Base-by-base conservation (phyloP, 2,888 invertebrate genomes). In the Spodoptera picta region DNA sequence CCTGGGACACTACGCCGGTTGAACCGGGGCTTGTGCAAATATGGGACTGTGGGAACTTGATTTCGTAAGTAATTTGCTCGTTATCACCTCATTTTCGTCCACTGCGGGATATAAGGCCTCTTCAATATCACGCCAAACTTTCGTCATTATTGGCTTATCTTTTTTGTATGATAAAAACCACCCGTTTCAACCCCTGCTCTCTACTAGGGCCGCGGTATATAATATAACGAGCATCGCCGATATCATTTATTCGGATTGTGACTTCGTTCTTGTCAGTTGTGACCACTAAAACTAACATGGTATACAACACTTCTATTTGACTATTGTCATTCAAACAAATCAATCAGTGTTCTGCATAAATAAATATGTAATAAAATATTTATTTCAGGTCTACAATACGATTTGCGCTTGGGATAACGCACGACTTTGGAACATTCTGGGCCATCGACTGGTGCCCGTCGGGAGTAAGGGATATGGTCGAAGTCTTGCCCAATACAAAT, bases 361-460 rank as follows among this genome's bases (percentile, higher is more conserved):
- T 0, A 31, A 14, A 7, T 27, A 27, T 27, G 27, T 60, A 59
- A 57, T 44, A 50, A 19, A n/a, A 42, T 57, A 9, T 64, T 45
- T 9, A 41, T 86, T 86, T 50, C 77, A 90, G 90, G 27, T 52
- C 5, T 23, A 41, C 55, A 5, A 91, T 92, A 3, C 75, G 83
- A 47, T 88, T 97, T 50, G 93, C 91, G 11, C 94, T 96, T 63
- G 95, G 95, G 4, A 84, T 97, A 65, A 95, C 95, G 1, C 96
- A 97, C 78, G 93, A 96, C 42, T 95, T 90, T 73, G 97, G 97
- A 10, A 95, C 95, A 1, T 91, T 97, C 23, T 97, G 97, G 96
- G 93, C 95, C 31, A 90, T 97, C 90, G 96, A 96, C 77, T 97
- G 97, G 97, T 97, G 97, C 86, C 97, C 97, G 6, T 96, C 96